Percentiles rank a stretch among this genome's conserved stretches.
phyloP scores from a whole-genome alignment of 2,797 vertebrate species.

The Coracias cyanogaster region DNA sequence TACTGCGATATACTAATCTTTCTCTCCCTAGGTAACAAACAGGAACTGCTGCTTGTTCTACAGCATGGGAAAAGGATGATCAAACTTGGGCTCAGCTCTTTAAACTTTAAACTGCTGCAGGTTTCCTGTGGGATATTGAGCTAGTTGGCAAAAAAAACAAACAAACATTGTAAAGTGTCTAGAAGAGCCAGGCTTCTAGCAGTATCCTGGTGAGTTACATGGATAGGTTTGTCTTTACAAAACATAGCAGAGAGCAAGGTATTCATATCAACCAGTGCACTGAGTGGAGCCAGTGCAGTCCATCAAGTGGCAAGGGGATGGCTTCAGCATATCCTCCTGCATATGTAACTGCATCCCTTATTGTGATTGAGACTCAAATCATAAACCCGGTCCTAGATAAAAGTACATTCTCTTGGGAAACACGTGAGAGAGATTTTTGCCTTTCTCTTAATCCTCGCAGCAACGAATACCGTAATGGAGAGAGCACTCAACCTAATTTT shows the following conservation, averaged over 20 bases:
- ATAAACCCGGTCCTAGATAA: neutral
- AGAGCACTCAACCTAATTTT: neutral
- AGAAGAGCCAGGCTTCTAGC: neutral
- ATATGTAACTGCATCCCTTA: neutral
- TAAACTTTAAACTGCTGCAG: neutral
- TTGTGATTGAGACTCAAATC: neutral
- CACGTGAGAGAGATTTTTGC: neutral
- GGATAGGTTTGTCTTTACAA: neutral
- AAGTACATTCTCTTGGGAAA: neutral
- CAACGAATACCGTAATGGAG: neutral
- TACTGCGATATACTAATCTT: neutral
- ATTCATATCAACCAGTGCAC: neutral
- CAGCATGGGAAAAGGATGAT: neutral
- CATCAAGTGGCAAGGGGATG: neutral
- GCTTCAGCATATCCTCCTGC: neutral
- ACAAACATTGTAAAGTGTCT: neutral
- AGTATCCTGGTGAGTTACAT: neutral
- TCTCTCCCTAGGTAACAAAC: neutral
- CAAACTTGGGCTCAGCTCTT: neutral
- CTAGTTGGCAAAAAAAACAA: neutral
- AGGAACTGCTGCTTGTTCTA: neutral
- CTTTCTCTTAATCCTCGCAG: neutral
- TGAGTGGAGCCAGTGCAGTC: neutral
- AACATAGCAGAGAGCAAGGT: neutral
- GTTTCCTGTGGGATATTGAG: neutral